Evolutionary conservation across 2,888 invertebrate species (phyloP), one percentile per base, ranked within the genome.

Genomic region (Hesperia comma): DNA sequence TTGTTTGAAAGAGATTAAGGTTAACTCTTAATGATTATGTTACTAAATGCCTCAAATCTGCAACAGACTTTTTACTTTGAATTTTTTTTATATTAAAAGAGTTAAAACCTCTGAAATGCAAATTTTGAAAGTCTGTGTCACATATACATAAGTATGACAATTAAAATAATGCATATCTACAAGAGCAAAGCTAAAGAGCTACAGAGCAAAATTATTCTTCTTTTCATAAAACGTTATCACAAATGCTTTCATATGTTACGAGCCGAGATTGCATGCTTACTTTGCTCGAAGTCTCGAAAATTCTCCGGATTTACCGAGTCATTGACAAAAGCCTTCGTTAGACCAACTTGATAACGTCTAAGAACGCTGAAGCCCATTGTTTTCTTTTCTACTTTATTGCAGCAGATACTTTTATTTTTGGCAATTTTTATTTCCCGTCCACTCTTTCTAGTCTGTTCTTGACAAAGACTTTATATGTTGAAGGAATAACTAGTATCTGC

Each of bases 321-420:
- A 55, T 63, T 21, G 55, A 63, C 63, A 63, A 63, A 55, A 33
- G 63, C 63, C 63, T 63, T 63, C 55, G 55, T 63, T 63, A 43
- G 63, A 63, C 55, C 55, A 63, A 63, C 63, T 63, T 63, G 55
- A 63, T 63, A 63, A 63, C 43, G 43, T 54, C 55, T 43, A 55
- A 63, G 46, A 63, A 54, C 54, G 41, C 32, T 43, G 62, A 15
- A 41, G 46, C 43, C 55, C 55, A 63, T 63, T 63, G 63, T 63
- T 63, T 55, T 55, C 63, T 55, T 55, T 63, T 63, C 54, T 63
- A 55, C 63, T 63, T 63, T 63, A 55, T 55, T n/a, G 43, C 43
- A 54, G 41, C 1, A 6, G 49, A 49, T 43, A 10, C 55, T 63
- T 63, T 63, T 63, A 55, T 63, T 63, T 63, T 63, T 55, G 63